Evolutionary conservation across 2,113 vertebrate species (phyloP).

Genomic region (Erythrolamprus reginae): DNA sequence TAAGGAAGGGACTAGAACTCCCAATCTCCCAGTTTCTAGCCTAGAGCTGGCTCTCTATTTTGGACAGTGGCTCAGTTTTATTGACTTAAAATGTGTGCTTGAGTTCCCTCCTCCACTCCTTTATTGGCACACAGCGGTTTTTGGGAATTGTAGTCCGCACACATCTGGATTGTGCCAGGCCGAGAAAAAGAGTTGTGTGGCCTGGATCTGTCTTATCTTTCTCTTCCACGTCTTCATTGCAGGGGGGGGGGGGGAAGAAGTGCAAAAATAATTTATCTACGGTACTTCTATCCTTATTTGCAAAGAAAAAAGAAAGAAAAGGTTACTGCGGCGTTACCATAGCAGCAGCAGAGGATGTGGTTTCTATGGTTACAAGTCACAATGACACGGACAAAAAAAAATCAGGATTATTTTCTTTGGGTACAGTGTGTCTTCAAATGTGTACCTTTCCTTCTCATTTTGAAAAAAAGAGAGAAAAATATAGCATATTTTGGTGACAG

Average conservation of each 20-base stretch:
- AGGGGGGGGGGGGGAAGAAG: neutral
- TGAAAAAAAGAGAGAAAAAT: neutral
- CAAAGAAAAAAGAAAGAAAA: conserved; percentile 33
- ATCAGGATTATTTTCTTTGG: conserved; percentile 13
- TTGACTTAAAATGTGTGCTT: neutral
- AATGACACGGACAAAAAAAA: conserved; percentile 56
- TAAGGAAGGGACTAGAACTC: neutral
- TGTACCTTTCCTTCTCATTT: neutral
- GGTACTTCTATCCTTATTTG: conserved; percentile 54
- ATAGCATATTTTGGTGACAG: neutral
- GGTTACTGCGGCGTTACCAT: conserved; percentile 71
- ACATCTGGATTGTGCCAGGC: neutral
- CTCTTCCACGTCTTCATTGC: neutral
- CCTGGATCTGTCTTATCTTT: neutral
- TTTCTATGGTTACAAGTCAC: conserved; percentile 81
- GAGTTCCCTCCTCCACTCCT: neutral
- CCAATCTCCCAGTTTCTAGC: neutral
- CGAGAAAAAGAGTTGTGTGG: neutral
- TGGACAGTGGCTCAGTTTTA: neutral
- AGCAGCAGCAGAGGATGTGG: conserved; percentile 75
- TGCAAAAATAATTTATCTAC: conserved; percentile 38
- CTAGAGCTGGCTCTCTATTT: neutral
- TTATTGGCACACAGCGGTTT: neutral
- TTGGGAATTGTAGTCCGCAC: neutral
- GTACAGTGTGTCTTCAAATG: conserved; percentile 34